phyloP scores from a whole-genome alignment of 2,888 invertebrate species.

The Eristalis arbustorum region DNA sequence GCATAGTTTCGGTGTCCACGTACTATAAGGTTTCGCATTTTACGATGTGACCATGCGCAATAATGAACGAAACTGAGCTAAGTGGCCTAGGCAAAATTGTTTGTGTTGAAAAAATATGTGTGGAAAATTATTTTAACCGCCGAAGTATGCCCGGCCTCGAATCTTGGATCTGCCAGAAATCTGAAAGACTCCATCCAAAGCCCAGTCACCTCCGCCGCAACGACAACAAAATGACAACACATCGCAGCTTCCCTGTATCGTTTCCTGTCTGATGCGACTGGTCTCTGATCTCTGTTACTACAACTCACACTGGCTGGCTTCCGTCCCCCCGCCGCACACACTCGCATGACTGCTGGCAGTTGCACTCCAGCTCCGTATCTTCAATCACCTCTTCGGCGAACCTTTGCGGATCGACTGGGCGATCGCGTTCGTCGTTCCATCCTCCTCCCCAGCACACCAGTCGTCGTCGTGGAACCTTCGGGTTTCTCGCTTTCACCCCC shows the following conservation, averaged over 20 bases:
- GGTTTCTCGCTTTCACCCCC: background rate
- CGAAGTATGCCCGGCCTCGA: too few species aligned
- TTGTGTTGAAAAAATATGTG: too few species aligned
- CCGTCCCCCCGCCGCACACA: constrained; percentile 1
- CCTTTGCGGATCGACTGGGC: constrained; percentile 49
- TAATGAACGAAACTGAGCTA: too few species aligned
- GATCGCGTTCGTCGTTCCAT: constrained; percentile 9
- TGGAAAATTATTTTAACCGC: too few species aligned
- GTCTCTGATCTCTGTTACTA: background rate
- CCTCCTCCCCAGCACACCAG: background rate
- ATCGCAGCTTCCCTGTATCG: constrained; percentile 26
- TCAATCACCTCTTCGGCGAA: constrained; percentile 54
- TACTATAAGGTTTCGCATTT: too few species aligned
- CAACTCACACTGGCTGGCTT: constrained; percentile 5
- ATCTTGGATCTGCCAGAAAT: too few species aligned
- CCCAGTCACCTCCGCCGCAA: background rate
- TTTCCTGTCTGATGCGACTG: background rate
- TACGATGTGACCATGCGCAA: too few species aligned
- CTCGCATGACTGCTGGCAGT: background rate
- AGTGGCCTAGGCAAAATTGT: too few species aligned
- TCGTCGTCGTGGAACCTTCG: constrained; percentile 38
- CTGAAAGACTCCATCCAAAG: too few species aligned
- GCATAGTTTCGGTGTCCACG: too few species aligned
- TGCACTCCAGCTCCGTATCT: constrained; percentile 8
- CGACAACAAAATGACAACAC: background rate